Evolutionary conservation across 2,113 vertebrate species (phyloP), one percentile per base, ranked within the genome.

Genomic region (Asarcornis scutulata): DNA sequence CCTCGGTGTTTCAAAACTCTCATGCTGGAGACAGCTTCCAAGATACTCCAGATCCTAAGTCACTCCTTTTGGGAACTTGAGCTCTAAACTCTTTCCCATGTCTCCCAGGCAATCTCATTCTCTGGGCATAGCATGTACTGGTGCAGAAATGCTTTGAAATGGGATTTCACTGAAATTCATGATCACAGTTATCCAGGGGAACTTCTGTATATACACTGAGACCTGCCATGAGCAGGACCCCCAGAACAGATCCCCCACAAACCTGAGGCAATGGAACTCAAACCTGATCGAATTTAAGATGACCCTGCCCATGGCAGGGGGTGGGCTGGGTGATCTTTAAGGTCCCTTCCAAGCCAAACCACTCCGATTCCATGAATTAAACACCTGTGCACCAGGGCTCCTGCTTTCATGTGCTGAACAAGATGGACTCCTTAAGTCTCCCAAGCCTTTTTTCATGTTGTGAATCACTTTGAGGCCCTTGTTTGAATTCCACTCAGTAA

Each of bases 221-320:
- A 29, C 29, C 55, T 32, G 62, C 55, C 21, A 1, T 0, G n/a
- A 55, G 38, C 50, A 8, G 17, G 2, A 12, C 21, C n/a, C 29
- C 68, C 26, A 9, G 46, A 48, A 22, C 46, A 22, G 17, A 3
- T 12, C 21, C n/a, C 29, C 74, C 26, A 7, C 16, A 2, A 25
- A 40, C 27, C 0, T n/a, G n/a, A 0, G 55, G 25, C 0, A 2
- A 25, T 1, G 29, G 42, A 59, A 34, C 50, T 25, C 23, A 25
- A 52, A 52, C 50, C 50, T 52, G 23, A 25, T 25, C 50, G 7
- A 52, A 13, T 52, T 23, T 13, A 25, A 52, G 50, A 26, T 25
- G 23, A 7, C 12, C 50, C 50, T 52, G 50, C 23, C 50, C 50
- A 25, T 26, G 50, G 50, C 50, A 52, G 50, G 23, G 50, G 50